Conservation (phyloP, 1,140 invertebrate species). For the Eumeta japonica region DNA sequence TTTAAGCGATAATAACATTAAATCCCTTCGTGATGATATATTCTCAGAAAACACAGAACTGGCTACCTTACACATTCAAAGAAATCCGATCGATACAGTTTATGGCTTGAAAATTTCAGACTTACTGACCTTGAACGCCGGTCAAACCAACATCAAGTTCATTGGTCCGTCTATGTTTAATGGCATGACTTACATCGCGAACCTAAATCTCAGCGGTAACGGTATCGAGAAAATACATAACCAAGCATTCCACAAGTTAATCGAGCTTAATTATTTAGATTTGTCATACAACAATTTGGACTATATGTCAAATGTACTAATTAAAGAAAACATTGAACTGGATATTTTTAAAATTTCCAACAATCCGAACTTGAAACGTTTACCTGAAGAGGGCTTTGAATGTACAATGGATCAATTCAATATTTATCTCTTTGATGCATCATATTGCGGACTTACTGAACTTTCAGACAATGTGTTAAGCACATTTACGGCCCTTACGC, state of each 20-base stretch:
- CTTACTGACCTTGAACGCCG: constrained; percentile 63
- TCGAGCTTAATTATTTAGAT: constrained; percentile 65
- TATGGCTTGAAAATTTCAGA: constrained; percentile 55
- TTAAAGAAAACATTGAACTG: constrained; percentile 65
- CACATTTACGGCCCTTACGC: constrained; percentile 65
- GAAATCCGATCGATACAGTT: constrained; percentile 58
- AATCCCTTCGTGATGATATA: constrained; percentile 58
- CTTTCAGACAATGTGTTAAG: constrained; percentile 63
- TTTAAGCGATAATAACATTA: constrained; percentile 64
- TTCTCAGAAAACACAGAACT: constrained; percentile 62
- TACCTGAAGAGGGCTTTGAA: constrained; percentile 61
- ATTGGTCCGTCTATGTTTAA: constrained; percentile 66
- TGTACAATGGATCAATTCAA: constrained; percentile 61
- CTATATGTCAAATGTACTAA: constrained; percentile 63
- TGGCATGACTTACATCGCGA: constrained; percentile 61
- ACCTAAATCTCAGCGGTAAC: constrained; percentile 64
- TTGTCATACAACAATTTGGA: constrained; percentile 67
- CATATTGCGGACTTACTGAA: constrained; percentile 65
- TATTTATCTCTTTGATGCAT: constrained; percentile 67
- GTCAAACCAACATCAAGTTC: constrained; percentile 63
- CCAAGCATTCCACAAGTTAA: constrained; percentile 64
- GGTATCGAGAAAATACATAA: constrained; percentile 65
- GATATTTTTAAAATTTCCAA: constrained; percentile 67
- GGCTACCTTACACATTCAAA: constrained; percentile 62
- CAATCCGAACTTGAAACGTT: constrained; percentile 62